Evolutionary conservation across 2,888 invertebrate species (phyloP).

Genomic region (Pogonocherus hispidulus): DNA sequence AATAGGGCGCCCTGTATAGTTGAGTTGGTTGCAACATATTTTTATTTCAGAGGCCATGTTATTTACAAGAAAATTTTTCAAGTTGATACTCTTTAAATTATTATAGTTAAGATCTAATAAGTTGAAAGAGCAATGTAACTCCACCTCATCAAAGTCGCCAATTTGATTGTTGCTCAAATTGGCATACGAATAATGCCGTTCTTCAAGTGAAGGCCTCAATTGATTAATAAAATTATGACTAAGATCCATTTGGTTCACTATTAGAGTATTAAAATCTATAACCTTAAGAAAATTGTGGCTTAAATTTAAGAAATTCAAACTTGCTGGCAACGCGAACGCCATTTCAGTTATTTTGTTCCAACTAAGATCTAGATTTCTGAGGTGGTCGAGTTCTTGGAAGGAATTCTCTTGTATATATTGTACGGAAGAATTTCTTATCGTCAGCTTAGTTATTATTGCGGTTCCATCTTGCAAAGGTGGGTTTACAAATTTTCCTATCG

Average conservation of each 20-base stretch:
- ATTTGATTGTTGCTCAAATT: slow-evolving; percentile 34
- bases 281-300: slow-evolving; percentile 15
- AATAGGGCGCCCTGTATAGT: too few species aligned
- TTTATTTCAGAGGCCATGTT: background rate
- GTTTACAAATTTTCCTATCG: slow-evolving; percentile 1
- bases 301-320: slow-evolving; percentile 3
- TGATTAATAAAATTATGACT: background rate
- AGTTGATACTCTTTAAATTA: background rate
- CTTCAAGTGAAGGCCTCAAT: background rate
- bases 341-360: slow-evolving; percentile 13
- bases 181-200: background rate
- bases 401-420: slow-evolving; percentile 10
- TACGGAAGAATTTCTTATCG: slow-evolving; percentile 21
- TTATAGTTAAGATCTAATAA: slow-evolving; percentile 36
- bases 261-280: slow-evolving; percentile 3
- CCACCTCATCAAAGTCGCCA: slow-evolving; percentile 19
- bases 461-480: background rate
- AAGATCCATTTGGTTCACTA: background rate
- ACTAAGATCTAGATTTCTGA: slow-evolving; percentile 27
- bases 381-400: slow-evolving; percentile 10
- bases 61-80: background rate
- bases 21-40: background rate
- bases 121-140: background rate
- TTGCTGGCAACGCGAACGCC: slow-evolving; percentile 2
- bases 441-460: background rate